Percentiles rank a stretch among this genome's conserved stretches.
These are phyloP conservation scores for Atherinomorus stipes DNA, from an alignment of 2,113 vertebrate genomes.

Conservation along the genomic window DNA sequence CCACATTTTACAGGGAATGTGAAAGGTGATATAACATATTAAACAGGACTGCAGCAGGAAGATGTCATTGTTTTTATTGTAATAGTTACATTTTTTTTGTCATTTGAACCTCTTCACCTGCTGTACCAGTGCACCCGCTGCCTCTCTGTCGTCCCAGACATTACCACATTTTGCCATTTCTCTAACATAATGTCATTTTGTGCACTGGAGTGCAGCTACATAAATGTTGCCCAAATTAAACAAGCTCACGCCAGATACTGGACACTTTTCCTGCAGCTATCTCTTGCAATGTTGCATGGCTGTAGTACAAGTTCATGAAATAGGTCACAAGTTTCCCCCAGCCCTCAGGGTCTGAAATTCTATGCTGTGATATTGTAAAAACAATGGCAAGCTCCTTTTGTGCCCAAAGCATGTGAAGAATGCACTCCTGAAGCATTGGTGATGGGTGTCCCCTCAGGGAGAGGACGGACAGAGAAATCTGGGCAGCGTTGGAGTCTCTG, in stretches of 20 bases:
- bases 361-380: constrained; percentile 62
- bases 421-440: constrained; percentile 50
- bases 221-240: constrained; percentile 5
- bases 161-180: constrained; percentile 42
- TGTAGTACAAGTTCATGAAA: constrained; percentile 36
- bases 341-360: constrained; percentile 45
- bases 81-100: not conserved
- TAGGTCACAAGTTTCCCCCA: constrained; percentile 35
- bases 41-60: not conserved
- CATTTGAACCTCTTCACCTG: constrained; percentile 13
- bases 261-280: constrained; percentile 21
- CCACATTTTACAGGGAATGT: not conserved
- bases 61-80: constrained; percentile 1
- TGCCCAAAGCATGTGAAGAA: constrained; percentile 71
- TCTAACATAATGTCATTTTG: constrained; percentile 26
- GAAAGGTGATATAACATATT: not conserved
- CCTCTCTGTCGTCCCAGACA: constrained; percentile 35
- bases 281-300: constrained; percentile 13
- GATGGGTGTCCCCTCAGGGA: constrained; percentile 19
- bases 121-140: not conserved
- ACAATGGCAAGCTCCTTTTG: constrained; percentile 54
- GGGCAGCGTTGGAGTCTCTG: constrained; percentile 32
- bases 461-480: constrained; percentile 8
- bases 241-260: constrained; percentile 7
- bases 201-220: constrained; percentile 2